Base-by-base conservation (phyloP, 2,888 invertebrate genomes). In the Dicycla oo region DNA sequence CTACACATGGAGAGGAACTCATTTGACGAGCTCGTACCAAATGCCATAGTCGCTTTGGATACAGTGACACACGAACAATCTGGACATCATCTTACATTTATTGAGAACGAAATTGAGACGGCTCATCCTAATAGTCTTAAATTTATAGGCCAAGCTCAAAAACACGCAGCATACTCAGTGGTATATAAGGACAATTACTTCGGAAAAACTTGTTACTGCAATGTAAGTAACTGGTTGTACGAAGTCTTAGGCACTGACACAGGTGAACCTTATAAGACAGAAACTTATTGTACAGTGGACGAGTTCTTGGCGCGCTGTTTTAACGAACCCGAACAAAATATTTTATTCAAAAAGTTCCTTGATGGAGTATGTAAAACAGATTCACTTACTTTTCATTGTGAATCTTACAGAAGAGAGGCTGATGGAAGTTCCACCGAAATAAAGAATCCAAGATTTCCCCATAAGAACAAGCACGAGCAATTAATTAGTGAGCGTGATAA, bases 201-300 rank as follows among this genome's bases (percentile, higher is more conserved):
- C 87, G 97, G 97, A 61, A 93, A 96, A 85, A 92, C 95, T 38
- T 98, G 98, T 86, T 94, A 96, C 81, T 98, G 98, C 87, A 96
- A 97, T 67, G 95, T 97, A 69, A 96, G 96, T 60, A 87, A 90
- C 23, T 97, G 97, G 97, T 89, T 97, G 57, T 92, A 93, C 10
- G 92, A 94, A 64, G 92, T 96, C 26, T 91, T 96, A 13, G 95
- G 92, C 18, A 83, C 87, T n/a, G 84, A 88, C 18, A 92, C 93
- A 26, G 94, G 93, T 72, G 93, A 93, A 34, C 91, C 94, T 30
- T 96, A 96, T 34, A 92, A 94, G 66, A 76, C 77, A 68, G 96
- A 97, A 64, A 97, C 97, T 88, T 97, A 95, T 85, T 98, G 98
- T 88, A 95, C 96, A 0, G 96, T 97, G 0, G 96, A 96, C 71